A percentile compares a stretch with the other conserved stretches of the same genome.
phyloP scores from a whole-genome alignment of 2,888 invertebrate species.

The Cecidostiba fungosa region DNA sequence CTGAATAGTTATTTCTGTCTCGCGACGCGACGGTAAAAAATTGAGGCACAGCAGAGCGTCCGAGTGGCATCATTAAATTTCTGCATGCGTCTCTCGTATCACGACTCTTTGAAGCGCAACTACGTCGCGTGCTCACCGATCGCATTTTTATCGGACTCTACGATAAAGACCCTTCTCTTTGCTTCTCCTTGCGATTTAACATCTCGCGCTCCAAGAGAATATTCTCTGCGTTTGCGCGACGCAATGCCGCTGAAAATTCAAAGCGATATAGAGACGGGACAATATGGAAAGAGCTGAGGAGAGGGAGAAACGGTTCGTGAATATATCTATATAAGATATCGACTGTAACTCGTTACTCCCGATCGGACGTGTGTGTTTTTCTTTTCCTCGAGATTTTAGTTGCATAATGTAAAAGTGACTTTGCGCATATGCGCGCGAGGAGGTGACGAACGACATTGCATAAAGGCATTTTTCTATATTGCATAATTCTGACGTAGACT shows the following conservation, averaged over 20 bases:
- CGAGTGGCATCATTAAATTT: constrained; percentile 32
- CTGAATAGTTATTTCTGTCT: constrained; percentile 18
- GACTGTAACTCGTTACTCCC: not conserved
- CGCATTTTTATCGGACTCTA: constrained; percentile 21
- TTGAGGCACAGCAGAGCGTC: not conserved
- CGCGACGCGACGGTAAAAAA: constrained; percentile 1
- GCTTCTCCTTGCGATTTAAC: not conserved
- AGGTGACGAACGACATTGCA: constrained; percentile 9
- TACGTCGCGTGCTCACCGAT: not conserved
- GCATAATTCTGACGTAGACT: not conserved
- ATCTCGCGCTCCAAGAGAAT: not conserved
- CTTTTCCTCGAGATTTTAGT: not conserved
- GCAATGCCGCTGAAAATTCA: not conserved
- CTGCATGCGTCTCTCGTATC: constrained; percentile 1
- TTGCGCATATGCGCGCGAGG: not conserved
- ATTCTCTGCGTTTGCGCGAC: not conserved
- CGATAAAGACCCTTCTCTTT: constrained; percentile 22
- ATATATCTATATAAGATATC: not conserved
- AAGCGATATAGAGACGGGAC: constrained; percentile 6
- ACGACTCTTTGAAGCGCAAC: not conserved
- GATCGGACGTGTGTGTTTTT: constrained; percentile 3
- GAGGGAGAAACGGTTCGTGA: not conserved
- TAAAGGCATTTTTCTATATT: not conserved
- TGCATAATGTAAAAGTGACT: constrained; percentile 23
- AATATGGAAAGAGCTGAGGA: not conserved